A percentile compares a stretch with the other conserved stretches of the same genome.
phyloP scores from a whole-genome alignment of 2,113 vertebrate genomes.

The Prochilodus magdalenae region DNA sequence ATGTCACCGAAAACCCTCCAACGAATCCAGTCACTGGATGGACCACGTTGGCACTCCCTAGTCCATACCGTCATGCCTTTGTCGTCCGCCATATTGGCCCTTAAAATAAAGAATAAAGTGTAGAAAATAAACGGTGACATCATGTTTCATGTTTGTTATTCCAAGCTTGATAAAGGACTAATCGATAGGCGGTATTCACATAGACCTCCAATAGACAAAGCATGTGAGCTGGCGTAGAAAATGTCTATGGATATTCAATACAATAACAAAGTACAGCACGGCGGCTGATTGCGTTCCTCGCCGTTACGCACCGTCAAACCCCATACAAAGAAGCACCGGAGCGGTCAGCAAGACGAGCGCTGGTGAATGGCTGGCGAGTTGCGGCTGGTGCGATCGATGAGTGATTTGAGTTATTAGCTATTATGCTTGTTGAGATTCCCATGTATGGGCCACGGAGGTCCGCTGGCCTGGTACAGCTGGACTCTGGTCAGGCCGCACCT shows the following conservation, averaged over 20 bases:
- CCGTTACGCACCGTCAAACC: background rate
- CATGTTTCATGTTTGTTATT: no score
- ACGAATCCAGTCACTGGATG: no score
- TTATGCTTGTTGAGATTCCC: background rate
- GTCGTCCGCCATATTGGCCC: no score
- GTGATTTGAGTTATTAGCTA: conserved; percentile 21
- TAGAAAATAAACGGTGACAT: no score
- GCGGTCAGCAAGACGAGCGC: background rate
- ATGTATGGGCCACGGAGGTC: no score
- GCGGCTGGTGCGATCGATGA: conserved; percentile 33
- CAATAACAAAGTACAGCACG: conserved; percentile 31
- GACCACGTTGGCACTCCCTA: no score
- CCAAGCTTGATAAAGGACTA: no score
- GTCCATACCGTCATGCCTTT: no score
- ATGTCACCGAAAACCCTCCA: no score
- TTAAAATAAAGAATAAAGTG: no score
- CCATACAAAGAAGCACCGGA: background rate
- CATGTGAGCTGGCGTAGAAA: background rate
- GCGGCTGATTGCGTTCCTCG: conserved; percentile 14
- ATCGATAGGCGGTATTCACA: background rate
- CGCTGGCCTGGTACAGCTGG: no score
- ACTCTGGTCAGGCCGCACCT: background rate
- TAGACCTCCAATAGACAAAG: background rate
- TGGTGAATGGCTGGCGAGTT: background rate
- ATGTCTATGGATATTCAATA: conserved; percentile 36